phyloP scores from a whole-genome alignment of 64 coral and sea anemone genomes.

The Dendrophyllia cribrosa region DNA sequence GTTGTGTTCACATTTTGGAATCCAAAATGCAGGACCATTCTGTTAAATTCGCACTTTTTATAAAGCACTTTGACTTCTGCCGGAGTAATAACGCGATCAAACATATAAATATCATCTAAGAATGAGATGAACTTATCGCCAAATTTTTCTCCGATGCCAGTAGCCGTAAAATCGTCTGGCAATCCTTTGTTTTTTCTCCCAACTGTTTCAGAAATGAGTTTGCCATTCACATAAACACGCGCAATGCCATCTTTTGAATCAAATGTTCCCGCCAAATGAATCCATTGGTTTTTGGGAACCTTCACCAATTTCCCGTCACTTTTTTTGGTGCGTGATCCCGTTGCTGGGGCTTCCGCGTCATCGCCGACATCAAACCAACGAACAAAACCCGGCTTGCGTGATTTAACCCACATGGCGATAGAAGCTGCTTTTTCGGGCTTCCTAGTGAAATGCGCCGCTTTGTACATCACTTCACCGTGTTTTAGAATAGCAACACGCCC shows the following conservation, averaged over 20 bases:
- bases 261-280: slow-evolving; percentile 92
- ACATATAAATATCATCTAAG: slow-evolving; percentile 93
- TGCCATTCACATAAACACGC: slow-evolving; percentile 93
- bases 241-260: slow-evolving; percentile 90
- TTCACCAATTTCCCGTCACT: slow-evolving; percentile 13
- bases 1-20: slow-evolving; percentile 87
- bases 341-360: not conserved
- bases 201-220: slow-evolving; percentile 80
- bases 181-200: slow-evolving; percentile 79
- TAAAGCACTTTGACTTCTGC: slow-evolving; percentile 86
- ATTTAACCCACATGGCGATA: slow-evolving; percentile 98
- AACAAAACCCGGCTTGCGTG: slow-evolving; percentile 78
- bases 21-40: slow-evolving; percentile 91
- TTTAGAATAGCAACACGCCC: slow-evolving; percentile 77
- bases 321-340: slow-evolving; percentile 11
- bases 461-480: slow-evolving; percentile 83
- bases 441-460: slow-evolving; percentile 56
- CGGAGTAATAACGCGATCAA: slow-evolving; percentile 80
- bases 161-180: slow-evolving; percentile 82
- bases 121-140: slow-evolving; percentile 82
- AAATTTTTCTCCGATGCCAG: slow-evolving; percentile 85
- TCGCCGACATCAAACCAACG: slow-evolving; percentile 88
- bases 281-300: slow-evolving; percentile 88
- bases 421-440: slow-evolving; percentile 94
- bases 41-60: slow-evolving; percentile 90